These are phyloP conservation scores for Aphelinus certus DNA, from an alignment of 1,140 invertebrate species.

Conservation along the genomic window DNA sequence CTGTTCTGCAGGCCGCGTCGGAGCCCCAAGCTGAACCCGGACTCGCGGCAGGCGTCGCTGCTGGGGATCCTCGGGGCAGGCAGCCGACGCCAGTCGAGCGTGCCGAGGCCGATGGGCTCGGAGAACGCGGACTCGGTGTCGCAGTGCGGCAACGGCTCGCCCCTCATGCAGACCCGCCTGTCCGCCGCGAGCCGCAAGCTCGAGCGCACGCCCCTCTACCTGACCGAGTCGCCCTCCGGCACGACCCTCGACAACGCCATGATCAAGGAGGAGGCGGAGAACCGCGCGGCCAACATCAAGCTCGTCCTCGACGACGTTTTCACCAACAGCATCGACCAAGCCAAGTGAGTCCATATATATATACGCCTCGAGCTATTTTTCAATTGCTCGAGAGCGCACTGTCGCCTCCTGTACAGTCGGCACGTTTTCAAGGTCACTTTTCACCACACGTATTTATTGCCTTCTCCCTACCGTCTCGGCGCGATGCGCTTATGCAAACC, in stretches of 20 bases:
- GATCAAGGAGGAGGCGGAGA: constrained; percentile 58
- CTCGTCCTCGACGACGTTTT: constrained; percentile 59
- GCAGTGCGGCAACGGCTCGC: constrained; percentile 55
- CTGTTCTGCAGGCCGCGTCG: constrained; percentile 80
- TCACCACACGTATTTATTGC: no score
- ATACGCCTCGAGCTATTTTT: no score
- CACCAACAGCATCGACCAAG: constrained; percentile 44
- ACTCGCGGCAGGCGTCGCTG: constrained; percentile 74
- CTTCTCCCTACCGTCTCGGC: no score
- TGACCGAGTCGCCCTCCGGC: constrained; percentile 61
- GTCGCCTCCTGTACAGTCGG: no score
- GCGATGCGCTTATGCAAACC: no score
- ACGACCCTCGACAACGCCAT: constrained; percentile 63
- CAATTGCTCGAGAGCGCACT: no score
- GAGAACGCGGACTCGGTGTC: constrained; percentile 52
- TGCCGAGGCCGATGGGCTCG: constrained; percentile 55
- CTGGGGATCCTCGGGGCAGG: constrained; percentile 61
- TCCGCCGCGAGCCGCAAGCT: constrained; percentile 41
- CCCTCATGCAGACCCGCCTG: constrained; percentile 49
- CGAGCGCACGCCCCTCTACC: constrained; percentile 52
- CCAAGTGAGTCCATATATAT: no score
- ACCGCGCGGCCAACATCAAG: constrained; percentile 56
- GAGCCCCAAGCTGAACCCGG: constrained; percentile 77
- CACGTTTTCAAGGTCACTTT: no score
- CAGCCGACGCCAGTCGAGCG: constrained; percentile 68